These are phyloP conservation scores for Malurus leucopterus DNA, from an alignment of 2,797 vertebrate genomes.

Conservation along the genomic window DNA sequence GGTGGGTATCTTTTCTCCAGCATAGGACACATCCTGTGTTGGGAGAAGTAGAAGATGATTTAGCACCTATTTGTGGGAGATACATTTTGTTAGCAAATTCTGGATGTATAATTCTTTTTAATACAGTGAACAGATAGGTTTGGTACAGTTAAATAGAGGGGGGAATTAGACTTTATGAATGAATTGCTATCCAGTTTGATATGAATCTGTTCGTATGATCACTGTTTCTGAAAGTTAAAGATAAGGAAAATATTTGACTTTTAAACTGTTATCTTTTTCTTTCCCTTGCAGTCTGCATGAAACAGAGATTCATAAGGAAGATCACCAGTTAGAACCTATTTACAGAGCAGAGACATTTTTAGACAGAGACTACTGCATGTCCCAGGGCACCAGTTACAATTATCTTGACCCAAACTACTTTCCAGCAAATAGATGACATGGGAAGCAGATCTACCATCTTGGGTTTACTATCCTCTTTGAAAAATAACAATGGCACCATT, in stretches of 20 bases:
- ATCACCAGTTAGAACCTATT: conserved; percentile 91
- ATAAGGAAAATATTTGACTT: neutral
- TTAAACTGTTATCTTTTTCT: conserved; percentile 50
- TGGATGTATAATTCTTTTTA: neutral
- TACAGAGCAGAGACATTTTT: conserved; percentile 89
- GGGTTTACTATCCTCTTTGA: conserved; percentile 72
- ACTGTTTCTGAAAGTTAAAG: neutral
- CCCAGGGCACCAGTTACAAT: conserved; percentile 92
- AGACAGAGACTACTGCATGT: conserved; percentile 99
- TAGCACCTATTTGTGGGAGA: neutral
- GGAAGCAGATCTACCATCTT: conserved; percentile 68
- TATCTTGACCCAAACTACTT: conserved; percentile 99
- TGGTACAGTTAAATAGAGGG: neutral
- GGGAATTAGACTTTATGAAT: neutral
- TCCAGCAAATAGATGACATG: conserved; percentile 99
- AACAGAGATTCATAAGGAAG: conserved; percentile 93
- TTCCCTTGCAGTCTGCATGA: conserved; percentile 84
- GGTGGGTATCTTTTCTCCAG: neutral
- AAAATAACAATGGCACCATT: conserved; percentile 86
- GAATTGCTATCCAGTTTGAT: neutral
- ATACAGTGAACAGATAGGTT: neutral
- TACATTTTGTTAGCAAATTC: neutral
- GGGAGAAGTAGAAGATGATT: neutral
- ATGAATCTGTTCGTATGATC: neutral
- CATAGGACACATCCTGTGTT: neutral